Evolutionary conservation across 2,888 invertebrate species (phyloP), one percentile per base, ranked within the genome.

Genomic region (Gnatocerus cornutus): DNA sequence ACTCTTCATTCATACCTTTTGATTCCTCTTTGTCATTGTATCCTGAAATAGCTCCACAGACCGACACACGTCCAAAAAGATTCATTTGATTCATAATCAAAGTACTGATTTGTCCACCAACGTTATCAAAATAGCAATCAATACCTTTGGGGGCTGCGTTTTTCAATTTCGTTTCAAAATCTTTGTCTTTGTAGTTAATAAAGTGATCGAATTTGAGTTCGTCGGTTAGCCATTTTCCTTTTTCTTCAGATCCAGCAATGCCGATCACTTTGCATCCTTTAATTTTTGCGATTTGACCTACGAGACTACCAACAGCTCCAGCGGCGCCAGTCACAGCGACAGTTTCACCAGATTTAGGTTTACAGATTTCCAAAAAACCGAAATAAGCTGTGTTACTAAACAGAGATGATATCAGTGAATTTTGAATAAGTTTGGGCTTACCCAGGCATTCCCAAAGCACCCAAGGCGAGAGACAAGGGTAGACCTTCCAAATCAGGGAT

Each of bases 111-210:
- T 90, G 89, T 30, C 92, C 92, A 13, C 92, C 92, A 84, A 93
- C 93, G 82, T 92, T 93, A 79, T 93, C 93, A 79, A 92, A 93
- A 78, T 91, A 93, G 78, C 91, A 90, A 78, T 93, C 92, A 0
- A 93, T 83, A 1, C 92, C 92, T 13, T 90, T 85, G 0, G 92
- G 91, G 8, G 91, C 91, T 53, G 84, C 85, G 80, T 89, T 84
- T 72, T 87, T 87, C 9, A 93, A 83, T 33, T 87, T 88, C 50
- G 85, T 79, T 0, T 81, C 80, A 48, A 90, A 76, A 76, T 90
- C 81, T 3, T 83, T 85, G 1, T 87, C 90, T 82, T 92, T 93
- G 83, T 93, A 93, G 84, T 93, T 93, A 71, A 89, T 90, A 4
- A 89, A 91, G 70, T 85, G 82, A 79, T 93, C 90, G 77, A 92